Evolutionary conservation across 2,888 invertebrate species (phyloP).

Genomic region (Quadroppia sp.): DNA sequence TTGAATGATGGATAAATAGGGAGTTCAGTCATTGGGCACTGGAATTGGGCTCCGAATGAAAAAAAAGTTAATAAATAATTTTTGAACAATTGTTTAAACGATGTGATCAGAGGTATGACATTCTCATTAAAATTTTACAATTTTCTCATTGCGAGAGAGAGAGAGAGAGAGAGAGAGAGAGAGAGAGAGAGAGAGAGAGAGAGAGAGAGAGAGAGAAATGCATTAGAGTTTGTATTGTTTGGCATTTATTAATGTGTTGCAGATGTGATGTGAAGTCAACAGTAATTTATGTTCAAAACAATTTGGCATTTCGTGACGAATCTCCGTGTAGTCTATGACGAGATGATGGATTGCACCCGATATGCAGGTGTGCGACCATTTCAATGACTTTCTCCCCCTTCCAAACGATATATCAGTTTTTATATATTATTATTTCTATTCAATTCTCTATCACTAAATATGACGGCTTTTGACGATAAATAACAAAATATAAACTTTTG

Average conservation of each 20-base stretch:
- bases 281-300: conserved; percentile 35
- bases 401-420: too few relatives aligned
- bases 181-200: background rate
- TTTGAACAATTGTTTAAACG: too few relatives aligned
- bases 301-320: conserved; percentile 37
- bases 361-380: conserved; percentile 28
- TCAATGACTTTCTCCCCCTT: background rate
- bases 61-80: too few relatives aligned
- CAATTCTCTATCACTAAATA: background rate
- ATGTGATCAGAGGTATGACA: conserved; percentile 16
- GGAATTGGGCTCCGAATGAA: too few relatives aligned
- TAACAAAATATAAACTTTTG: too few relatives aligned
- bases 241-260: conserved; percentile 34
- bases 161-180: too few relatives aligned
- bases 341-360: conserved; percentile 34
- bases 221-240: conserved; percentile 2
- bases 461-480: background rate
- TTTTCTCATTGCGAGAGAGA: background rate
- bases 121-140: conserved; percentile 20
- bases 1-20: background rate
- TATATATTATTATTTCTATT: too few relatives aligned
- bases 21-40: background rate
- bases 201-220: background rate
- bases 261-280: conserved; percentile 36
- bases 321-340: conserved; percentile 31